Percentiles rank a stretch among this genome's conserved stretches.
phyloP scores from a whole-genome alignment of 2,113 vertebrate genomes.

The Hemibagrus wyckioides region DNA sequence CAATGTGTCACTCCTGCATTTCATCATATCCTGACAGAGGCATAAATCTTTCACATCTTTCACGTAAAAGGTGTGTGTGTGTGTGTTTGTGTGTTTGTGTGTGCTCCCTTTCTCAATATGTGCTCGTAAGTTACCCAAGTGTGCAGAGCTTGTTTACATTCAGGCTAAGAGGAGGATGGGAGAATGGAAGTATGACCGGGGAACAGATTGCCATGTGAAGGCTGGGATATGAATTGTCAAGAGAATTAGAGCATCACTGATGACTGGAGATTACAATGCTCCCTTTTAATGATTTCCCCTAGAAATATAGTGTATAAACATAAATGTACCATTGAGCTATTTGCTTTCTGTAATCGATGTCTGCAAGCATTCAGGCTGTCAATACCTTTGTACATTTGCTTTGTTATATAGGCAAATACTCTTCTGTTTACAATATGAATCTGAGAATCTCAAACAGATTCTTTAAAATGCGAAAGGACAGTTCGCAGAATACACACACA shows the following conservation, averaged over 20 bases:
- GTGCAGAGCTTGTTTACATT: slow-evolving; percentile 17
- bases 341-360: background rate
- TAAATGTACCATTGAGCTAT: background rate
- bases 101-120: background rate
- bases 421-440: background rate
- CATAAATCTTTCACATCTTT: slow-evolving; percentile 20
- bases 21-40: background rate
- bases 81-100: background rate
- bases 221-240: slow-evolving; percentile 10
- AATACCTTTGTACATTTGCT: slow-evolving; percentile 5
- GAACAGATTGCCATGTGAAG: slow-evolving; percentile 27
- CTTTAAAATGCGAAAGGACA: background rate
- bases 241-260: slow-evolving; percentile 9
- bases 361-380: background rate
- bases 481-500: no score
- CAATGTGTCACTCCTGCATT: slow-evolving; percentile 20
- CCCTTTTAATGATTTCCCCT: background rate
- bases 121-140: background rate
- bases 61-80: background rate
- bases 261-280: slow-evolving; percentile 10
- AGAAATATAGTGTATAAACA: background rate
- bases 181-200: background rate
- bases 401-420: background rate
- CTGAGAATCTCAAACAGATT: background rate
- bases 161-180: background rate